These are phyloP conservation scores for Tupiocoris notatus DNA, from an alignment of 2,888 invertebrate species.

Conservation along the genomic window DNA sequence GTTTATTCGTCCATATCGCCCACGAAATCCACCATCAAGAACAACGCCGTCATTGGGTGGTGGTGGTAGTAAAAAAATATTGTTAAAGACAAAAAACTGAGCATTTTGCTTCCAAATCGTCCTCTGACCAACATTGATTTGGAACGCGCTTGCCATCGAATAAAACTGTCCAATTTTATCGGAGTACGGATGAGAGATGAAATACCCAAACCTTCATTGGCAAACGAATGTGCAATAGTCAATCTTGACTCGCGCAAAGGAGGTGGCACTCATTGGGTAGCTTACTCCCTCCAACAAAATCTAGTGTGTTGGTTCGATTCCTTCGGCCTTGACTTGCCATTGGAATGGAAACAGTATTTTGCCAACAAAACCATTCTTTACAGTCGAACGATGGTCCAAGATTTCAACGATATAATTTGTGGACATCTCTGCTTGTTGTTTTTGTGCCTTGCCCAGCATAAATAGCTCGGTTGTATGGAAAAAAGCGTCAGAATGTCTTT, in stretches of 20 bases:
- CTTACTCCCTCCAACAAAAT: constrained; percentile 39
- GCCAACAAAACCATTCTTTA: constrained; percentile 2
- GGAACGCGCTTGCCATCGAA: constrained; percentile 22
- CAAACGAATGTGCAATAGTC: constrained; percentile 46
- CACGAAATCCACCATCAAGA: too few species aligned
- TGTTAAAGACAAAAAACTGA: constrained; percentile 31
- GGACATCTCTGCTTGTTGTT: constrained; percentile 27
- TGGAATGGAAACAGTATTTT: background rate
- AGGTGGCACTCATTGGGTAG: constrained; percentile 49
- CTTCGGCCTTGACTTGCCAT: constrained; percentile 14
- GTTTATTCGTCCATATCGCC: background rate
- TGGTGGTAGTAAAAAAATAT: background rate
- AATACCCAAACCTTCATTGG: constrained; percentile 37
- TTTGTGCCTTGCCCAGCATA: background rate
- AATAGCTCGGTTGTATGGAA: background rate
- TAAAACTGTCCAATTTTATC: constrained; percentile 47
- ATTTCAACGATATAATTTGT: constrained; percentile 5
- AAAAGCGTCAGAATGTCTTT: background rate
- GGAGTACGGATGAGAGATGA: constrained; percentile 48
- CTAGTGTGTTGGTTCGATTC: constrained; percentile 6
- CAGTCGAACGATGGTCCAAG: background rate
- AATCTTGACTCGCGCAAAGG: constrained; percentile 48
- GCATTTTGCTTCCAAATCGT: constrained; percentile 47
- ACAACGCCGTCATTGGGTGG: too few species aligned
- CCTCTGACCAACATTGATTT: constrained; percentile 49